phyloP scores from a whole-genome alignment of 35 echinoderm and acorn worm genomes.

The Heliocidaris tuberculata region DNA sequence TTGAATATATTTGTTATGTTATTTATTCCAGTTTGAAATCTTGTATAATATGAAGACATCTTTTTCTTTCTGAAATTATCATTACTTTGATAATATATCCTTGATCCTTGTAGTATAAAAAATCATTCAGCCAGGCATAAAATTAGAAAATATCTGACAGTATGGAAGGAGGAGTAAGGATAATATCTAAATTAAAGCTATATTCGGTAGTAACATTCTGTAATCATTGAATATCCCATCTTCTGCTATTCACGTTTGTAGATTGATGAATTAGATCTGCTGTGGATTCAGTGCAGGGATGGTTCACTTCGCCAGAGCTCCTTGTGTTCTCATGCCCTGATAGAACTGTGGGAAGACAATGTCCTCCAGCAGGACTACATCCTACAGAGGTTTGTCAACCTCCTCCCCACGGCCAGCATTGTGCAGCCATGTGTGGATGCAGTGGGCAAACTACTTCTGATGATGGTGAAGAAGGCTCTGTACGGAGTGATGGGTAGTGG shows the following conservation, averaged over 20 bases:
- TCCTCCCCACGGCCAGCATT: neutral
- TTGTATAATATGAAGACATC: no score
- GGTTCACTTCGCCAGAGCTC: neutral
- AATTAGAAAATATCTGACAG: no score
- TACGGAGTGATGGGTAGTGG: neutral
- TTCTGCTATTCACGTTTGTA: neutral
- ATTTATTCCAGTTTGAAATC: no score
- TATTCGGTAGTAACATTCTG: no score
- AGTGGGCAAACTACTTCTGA: slow-evolving; percentile 9
- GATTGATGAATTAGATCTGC: slow-evolving; percentile 28
- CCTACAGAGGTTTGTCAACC: neutral
- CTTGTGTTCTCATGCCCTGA: slow-evolving; percentile 1
- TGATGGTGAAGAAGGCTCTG: slow-evolving; percentile 8
- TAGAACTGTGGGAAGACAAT: slow-evolving; percentile 21
- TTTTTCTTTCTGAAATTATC: no score
- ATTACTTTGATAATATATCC: no score
- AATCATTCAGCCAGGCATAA: no score
- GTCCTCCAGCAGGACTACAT: neutral
- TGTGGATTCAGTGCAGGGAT: neutral
- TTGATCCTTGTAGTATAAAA: no score
- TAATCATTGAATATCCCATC: no score
- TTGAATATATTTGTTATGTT: no score
- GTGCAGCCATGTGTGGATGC: neutral
- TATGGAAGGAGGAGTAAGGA: no score
- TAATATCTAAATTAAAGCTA: no score